Base-by-base conservation (phyloP, 2,113 vertebrate species). In the Ursus arctos region DNA sequence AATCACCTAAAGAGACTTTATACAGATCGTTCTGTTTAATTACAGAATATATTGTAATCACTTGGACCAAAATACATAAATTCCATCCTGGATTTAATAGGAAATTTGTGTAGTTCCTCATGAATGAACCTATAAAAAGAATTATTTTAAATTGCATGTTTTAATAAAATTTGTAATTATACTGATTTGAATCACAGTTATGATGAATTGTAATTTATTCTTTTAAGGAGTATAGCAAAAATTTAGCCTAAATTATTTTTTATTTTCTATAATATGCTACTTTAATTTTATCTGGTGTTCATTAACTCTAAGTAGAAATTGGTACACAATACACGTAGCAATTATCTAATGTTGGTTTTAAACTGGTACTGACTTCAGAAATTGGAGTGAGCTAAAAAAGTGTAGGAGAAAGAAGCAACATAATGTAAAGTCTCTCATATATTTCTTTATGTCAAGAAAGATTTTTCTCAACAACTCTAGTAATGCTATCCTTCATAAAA, bases 31-130 rank as follows among this genome's bases (percentile, higher is more conserved):
- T 82, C n/a, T 87, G 40, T 74, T 89, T 86, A 95, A 74, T 88
- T 88, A 85, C 13, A 83, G 26, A 82, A 77, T 95, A 65, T 59
- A 49, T 59, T 84, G 16, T 76, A 89, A 31, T 72, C 51, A 72
- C 9, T 69, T 94, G 31, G 24, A 28, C 33, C 47, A 95, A 97
- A 93, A 71, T 91, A n/a, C 33, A 57, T 90, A 90, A 80, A 84
- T 81, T 10, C 7, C 19, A 57, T 88, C 91, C n/a, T 65, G 33
- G 15, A 59, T 91, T 93, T 93, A 76, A 61, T 36, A 86, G 26
- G 26, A 88, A 96, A 53, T 86, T 71, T 85, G 9, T 81, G 40
- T 71, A 82, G 4, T 82, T 92, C 5, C 4, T 69, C 40, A 65
- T 84, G 43, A 89, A 77, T n/a, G 5, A 82, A 93, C 28, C 28